Conservation (phyloP, 1,140 invertebrate genomes). For the Cyrtorhinus lividipennis region DNA sequence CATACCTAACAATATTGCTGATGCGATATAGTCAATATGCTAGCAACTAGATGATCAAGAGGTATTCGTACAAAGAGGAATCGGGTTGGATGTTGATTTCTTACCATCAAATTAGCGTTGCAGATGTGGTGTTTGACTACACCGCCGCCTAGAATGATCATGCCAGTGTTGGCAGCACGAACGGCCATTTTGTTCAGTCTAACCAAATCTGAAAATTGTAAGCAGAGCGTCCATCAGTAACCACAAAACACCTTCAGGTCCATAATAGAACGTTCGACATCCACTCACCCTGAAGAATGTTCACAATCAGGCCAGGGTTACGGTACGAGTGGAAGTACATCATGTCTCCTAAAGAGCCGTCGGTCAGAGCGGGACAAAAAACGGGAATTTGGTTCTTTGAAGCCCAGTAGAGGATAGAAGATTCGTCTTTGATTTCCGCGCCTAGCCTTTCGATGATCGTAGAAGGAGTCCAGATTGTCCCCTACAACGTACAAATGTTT, state of each 20-base stretch:
- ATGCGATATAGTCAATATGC: no score
- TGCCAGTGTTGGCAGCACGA: constrained; percentile 81
- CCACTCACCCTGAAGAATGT: constrained; percentile 69
- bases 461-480: constrained; percentile 82
- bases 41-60: no score
- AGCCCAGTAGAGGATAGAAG: constrained; percentile 97
- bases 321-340: constrained; percentile 96
- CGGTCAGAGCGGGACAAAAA: constrained; percentile 94
- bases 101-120: constrained; percentile 90
- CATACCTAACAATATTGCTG: no score
- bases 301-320: constrained; percentile 80
- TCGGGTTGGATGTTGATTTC: no score
- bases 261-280: constrained; percentile 11
- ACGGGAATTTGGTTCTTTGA: constrained; percentile 95
- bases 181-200: constrained; percentile 90
- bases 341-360: constrained; percentile 98
- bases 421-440: constrained; percentile 75
- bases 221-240: no score
- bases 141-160: constrained; percentile 94
- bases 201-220: constrained; percentile 53
- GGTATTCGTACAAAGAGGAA: no score
- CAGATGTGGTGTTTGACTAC: constrained; percentile 99
- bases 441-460: constrained; percentile 73
- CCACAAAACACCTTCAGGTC: not conserved
- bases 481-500: no score